Conservation (phyloP, 2,113 vertebrate species). For the Chlamydotis undulata region DNA sequence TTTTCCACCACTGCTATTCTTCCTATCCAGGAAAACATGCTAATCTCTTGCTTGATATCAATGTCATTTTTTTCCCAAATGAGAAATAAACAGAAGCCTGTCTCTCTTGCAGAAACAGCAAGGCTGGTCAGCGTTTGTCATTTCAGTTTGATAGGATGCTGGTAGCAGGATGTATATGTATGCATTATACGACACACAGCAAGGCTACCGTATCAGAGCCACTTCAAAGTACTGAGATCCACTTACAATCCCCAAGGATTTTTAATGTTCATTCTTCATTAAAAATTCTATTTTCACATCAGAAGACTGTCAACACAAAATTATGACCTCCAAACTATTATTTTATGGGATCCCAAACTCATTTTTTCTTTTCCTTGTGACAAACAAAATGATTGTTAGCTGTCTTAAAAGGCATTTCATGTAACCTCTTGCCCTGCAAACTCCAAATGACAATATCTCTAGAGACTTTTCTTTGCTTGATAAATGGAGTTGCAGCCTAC, state of each 20-base stretch:
- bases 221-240: slow-evolving; percentile 1
- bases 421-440: background rate
- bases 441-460: background rate
- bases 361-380: background rate
- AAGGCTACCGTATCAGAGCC: background rate
- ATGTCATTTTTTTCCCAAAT: slow-evolving; percentile 31
- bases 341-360: background rate
- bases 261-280: background rate
- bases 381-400: background rate
- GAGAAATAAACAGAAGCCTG: slow-evolving; percentile 33
- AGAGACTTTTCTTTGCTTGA: background rate
- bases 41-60: slow-evolving; percentile 39
- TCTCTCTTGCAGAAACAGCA: background rate
- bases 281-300: slow-evolving; percentile 8
- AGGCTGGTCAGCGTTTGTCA: background rate
- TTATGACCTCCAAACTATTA: background rate
- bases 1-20: slow-evolving; percentile 20
- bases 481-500: background rate
- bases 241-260: background rate
- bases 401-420: background rate
- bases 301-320: background rate
- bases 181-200: background rate
- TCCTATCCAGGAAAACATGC: background rate
- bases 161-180: background rate
- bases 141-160: background rate